Conservation (phyloP, 2,113 vertebrate species). For the Otocyon megalotis region DNA sequence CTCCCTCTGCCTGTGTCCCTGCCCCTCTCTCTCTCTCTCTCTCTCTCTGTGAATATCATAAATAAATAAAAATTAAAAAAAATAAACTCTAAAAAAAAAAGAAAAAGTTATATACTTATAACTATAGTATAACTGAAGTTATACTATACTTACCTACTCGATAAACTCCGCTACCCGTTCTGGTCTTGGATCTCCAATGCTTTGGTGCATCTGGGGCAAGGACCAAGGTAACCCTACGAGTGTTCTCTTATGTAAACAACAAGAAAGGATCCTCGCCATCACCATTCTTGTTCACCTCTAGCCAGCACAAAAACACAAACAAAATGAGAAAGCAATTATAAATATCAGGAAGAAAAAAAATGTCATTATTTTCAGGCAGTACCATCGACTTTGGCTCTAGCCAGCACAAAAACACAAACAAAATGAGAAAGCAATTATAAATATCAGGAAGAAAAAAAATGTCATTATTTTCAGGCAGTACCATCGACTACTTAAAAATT, state of each 20-base stretch:
- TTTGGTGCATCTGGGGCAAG: not conserved
- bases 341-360: not conserved
- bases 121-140: not conserved
- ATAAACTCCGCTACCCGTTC: not conserved
- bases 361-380: not conserved
- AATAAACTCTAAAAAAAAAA: too few relatives aligned
- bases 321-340: not conserved
- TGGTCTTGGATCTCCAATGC: not conserved
- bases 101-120: not conserved
- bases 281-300: not conserved
- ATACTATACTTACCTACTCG: not conserved
- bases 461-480: not conserved
- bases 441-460: not conserved
- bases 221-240: not conserved
- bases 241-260: constrained; percentile 16
- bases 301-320: not conserved
- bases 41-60: too few relatives aligned
- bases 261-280: not conserved
- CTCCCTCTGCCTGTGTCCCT: too few relatives aligned
- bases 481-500: not conserved
- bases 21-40: too few relatives aligned
- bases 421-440: not conserved
- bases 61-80: too few relatives aligned
- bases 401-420: not conserved
- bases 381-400: not conserved